These are phyloP conservation scores for Cephalotes varians DNA, from an alignment of 2,888 invertebrate genomes.

Conservation along the genomic window DNA sequence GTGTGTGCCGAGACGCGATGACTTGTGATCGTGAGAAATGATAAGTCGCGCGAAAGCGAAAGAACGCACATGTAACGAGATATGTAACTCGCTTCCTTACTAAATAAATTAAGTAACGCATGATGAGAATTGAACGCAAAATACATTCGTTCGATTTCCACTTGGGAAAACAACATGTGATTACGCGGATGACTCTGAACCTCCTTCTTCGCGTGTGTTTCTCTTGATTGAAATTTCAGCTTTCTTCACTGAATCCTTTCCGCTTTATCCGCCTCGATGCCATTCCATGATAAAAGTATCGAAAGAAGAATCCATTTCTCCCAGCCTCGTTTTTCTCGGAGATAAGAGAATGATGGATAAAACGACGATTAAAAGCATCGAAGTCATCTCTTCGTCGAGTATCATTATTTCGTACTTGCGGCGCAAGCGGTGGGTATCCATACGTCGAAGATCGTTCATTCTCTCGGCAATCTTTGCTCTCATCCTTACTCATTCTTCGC, in stretches of 20 bases:
- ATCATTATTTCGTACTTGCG: background rate
- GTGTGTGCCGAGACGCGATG: constrained; percentile 26
- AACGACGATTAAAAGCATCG: constrained; percentile 29
- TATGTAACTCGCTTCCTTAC: background rate
- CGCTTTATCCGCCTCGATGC: constrained; percentile 10
- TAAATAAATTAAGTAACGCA: constrained; percentile 68
- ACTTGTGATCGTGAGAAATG: constrained; percentile 27
- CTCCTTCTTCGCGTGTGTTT: constrained; percentile 3
- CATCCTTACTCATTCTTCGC: constrained; percentile 16
- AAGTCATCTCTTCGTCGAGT: constrained; percentile 7
- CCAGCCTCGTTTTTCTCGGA: background rate
- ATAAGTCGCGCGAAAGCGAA: background rate
- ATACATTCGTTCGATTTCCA: constrained; percentile 56
- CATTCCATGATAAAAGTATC: constrained; percentile 31
- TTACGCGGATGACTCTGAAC: constrained; percentile 42
- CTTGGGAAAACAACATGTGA: constrained; percentile 10
- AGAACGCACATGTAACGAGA: constrained; percentile 4
- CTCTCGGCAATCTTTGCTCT: constrained; percentile 17
- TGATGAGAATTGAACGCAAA: constrained; percentile 59
- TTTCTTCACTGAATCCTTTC: constrained; percentile 6
- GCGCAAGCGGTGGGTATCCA: constrained; percentile 3
- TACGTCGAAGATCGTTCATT: background rate
- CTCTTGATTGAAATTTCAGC: constrained; percentile 5
- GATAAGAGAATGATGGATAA: background rate
- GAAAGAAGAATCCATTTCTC: constrained; percentile 15